A percentile compares a stretch with the other conserved stretches of the same genome.
These are phyloP conservation scores for Drosophila mettleri DNA, from an alignment of 2,888 invertebrate genomes.

Conservation along the genomic window DNA sequence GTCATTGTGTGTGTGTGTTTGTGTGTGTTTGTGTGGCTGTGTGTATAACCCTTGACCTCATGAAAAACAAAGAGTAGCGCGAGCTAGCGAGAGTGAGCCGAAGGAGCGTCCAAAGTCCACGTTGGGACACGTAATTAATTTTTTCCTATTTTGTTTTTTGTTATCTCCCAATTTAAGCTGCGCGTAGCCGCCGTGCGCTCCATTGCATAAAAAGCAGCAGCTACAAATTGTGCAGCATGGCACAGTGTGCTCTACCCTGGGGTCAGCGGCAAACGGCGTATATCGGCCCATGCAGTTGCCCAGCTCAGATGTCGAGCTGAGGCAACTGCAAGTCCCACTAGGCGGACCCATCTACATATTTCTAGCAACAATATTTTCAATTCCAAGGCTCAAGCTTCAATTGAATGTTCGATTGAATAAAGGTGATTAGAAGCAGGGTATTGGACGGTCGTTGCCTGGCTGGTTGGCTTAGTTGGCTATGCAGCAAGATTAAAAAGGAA, in stretches of 20 bases:
- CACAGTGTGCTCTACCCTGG: neutral
- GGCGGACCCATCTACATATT: too few relatives aligned
- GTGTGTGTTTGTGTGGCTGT: constrained; percentile 30
- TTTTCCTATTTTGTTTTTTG: constrained; percentile 19
- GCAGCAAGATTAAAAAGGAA: constrained; percentile 10
- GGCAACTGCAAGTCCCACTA: too few relatives aligned
- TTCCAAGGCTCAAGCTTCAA: too few relatives aligned
- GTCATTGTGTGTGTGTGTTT: constrained; percentile 27
- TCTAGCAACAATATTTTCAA: too few relatives aligned
- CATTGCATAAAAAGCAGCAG: constrained; percentile 30
- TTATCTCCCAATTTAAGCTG: constrained; percentile 35
- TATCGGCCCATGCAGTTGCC: too few relatives aligned
- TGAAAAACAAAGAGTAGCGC: constrained; percentile 25
- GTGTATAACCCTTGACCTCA: constrained; percentile 62
- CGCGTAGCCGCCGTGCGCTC: constrained; percentile 14
- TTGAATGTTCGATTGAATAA: too few relatives aligned
- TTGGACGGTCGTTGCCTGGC: neutral
- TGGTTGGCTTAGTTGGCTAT: neutral
- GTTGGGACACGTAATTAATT: constrained; percentile 50
- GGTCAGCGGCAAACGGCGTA: neutral
- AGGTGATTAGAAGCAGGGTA: neutral
- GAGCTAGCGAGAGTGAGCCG: neutral
- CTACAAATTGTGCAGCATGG: constrained; percentile 10
- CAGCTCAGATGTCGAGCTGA: too few relatives aligned
- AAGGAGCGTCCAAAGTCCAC: constrained; percentile 6